Percentiles rank a stretch among this genome's conserved stretches.
Evolutionary conservation across 2,797 vertebrate species (phyloP).

Genomic region (Perodicticus potto): DNA sequence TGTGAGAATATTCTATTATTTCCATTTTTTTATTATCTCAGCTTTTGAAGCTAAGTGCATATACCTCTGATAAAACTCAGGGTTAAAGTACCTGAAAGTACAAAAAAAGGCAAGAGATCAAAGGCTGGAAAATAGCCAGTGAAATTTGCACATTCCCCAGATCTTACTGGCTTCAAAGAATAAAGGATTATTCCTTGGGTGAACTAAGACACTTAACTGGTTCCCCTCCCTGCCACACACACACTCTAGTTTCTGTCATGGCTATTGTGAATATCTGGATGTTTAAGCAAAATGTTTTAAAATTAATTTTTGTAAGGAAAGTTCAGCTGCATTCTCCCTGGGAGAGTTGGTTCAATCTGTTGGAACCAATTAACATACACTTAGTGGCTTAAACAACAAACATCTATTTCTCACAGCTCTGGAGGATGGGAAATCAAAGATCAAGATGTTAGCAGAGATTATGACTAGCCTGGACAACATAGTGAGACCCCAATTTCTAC

Average conservation of each 20-base stretch:
- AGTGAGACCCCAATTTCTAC: background rate
- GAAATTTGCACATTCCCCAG: background rate
- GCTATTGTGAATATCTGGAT: background rate
- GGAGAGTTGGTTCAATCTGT: background rate
- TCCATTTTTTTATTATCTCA: background rate
- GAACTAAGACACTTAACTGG: background rate
- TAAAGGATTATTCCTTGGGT: background rate
- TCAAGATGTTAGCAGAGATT: background rate
- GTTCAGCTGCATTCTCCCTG: background rate
- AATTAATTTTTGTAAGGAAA: conserved; percentile 56
- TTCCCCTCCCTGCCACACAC: too few species aligned
- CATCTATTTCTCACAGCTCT: background rate
- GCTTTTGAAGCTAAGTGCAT: background rate
- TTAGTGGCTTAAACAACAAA: background rate
- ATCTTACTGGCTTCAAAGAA: background rate
- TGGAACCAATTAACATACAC: background rate
- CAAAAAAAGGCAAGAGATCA: background rate
- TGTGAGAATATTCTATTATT: background rate
- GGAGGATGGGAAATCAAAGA: background rate
- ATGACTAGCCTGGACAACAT: background rate
- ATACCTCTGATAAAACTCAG: conserved; percentile 20
- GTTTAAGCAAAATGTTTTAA: background rate
- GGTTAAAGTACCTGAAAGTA: background rate
- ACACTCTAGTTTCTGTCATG: conserved; percentile 5
- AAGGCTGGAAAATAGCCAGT: background rate